These are phyloP conservation scores for Colossoma macropomum DNA, from an alignment of 2,113 vertebrate genomes.

Conservation along the genomic window DNA sequence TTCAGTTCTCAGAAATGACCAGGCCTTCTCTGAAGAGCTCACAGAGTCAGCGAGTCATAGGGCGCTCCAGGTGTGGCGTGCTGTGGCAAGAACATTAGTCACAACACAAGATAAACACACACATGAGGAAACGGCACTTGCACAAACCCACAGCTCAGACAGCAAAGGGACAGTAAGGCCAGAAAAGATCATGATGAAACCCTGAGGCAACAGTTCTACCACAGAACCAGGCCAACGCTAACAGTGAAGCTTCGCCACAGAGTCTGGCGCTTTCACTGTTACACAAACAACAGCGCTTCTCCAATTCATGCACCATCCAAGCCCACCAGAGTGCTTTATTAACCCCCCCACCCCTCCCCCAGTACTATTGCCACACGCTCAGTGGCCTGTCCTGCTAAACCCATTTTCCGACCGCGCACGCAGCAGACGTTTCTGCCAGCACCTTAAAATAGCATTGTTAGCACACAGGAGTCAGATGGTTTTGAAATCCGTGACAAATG, in stretches of 20 bases:
- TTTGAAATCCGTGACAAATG: slow-evolving; percentile 56
- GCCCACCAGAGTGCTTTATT: background rate
- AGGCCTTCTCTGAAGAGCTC: too few species aligned
- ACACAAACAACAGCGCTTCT: slow-evolving; percentile 25
- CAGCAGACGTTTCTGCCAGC: slow-evolving; percentile 49
- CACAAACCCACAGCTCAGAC: background rate
- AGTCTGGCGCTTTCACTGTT: slow-evolving; percentile 20
- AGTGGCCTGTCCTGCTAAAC: slow-evolving; percentile 19
- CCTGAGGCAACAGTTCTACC: slow-evolving; percentile 14
- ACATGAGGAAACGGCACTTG: background rate
- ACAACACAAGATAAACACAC: background rate
- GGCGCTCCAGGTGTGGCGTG: background rate
- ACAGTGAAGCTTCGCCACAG: background rate
- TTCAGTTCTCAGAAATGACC: too few species aligned
- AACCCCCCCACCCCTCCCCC: background rate
- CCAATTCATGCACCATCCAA: background rate
- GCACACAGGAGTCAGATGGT: slow-evolving; percentile 51
- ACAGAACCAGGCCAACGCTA: background rate
- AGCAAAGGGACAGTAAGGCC: slow-evolving; percentile 12
- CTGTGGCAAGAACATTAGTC: background rate
- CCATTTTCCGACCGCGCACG: slow-evolving; percentile 36
- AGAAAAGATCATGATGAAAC: slow-evolving; percentile 41
- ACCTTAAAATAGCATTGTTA: slow-evolving; percentile 55
- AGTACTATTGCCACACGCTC: background rate
- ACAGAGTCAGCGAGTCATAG: too few species aligned